Conservation (phyloP, 2,888 invertebrate genomes). For the Lithophane leautieri region DNA sequence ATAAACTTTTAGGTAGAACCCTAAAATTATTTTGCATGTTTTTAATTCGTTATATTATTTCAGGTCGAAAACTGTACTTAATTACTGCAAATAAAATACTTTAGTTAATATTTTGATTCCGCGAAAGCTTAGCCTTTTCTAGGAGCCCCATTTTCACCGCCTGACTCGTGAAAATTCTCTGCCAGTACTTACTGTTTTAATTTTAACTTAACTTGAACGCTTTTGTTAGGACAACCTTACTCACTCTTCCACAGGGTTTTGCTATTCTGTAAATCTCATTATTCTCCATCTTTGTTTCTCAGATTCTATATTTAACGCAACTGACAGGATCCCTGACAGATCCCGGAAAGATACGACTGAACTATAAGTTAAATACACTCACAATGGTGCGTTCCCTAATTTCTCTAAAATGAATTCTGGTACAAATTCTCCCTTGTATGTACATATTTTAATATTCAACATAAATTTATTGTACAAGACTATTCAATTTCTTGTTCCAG, state of each 20-base stretch:
- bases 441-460: background rate
- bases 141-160: background rate
- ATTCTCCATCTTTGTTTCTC: background rate
- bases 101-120: too few relatives aligned
- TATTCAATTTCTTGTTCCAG: background rate
- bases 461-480: background rate
- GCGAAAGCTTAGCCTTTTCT: background rate
- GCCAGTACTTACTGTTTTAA: background rate
- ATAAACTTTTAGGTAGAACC: background rate
- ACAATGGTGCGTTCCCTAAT: background rate
- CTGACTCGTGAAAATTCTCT: background rate
- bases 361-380: slow-evolving; percentile 7
- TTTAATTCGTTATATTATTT: background rate
- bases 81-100: background rate
- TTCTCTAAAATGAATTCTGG: background rate
- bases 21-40: background rate
- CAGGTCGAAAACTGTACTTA: background rate
- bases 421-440: background rate
- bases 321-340: background rate
- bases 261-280: background rate
- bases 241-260: background rate
- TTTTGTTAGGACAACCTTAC: background rate
- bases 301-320: background rate
- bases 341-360: background rate
- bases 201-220: background rate